A percentile compares a stretch with the other conserved stretches of the same genome.
Conservation (phyloP, 2,113 vertebrate species). For the Sander vitreus region DNA sequence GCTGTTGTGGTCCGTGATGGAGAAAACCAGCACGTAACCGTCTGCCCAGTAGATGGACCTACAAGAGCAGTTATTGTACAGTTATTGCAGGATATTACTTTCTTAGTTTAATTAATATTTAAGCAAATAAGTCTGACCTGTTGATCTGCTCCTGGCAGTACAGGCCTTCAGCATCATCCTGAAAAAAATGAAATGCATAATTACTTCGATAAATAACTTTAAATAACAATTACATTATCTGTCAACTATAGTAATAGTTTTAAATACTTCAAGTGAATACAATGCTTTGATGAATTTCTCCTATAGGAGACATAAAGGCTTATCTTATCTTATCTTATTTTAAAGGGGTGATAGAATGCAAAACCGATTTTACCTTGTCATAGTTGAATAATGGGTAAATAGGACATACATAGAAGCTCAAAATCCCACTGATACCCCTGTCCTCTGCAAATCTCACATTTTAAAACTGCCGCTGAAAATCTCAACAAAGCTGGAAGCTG, state of each 20-base stretch:
- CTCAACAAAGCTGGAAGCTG: too few relatives aligned
- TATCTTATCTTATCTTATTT: too few relatives aligned
- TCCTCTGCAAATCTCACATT: too few relatives aligned
- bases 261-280: background rate
- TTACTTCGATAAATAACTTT: background rate
- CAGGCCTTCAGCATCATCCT: slow-evolving; percentile 87
- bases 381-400: too few relatives aligned
- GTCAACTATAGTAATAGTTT: background rate
- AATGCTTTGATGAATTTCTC: background rate
- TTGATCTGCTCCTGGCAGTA: slow-evolving; percentile 92
- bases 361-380: too few relatives aligned
- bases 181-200: slow-evolving; percentile 12
- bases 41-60: slow-evolving; percentile 97
- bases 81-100: background rate
- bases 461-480: too few relatives aligned
- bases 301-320: too few relatives aligned
- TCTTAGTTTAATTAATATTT: background rate
- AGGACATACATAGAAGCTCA: too few relatives aligned
- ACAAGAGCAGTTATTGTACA: background rate
- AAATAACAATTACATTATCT: background rate
- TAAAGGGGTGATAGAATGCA: too few relatives aligned
- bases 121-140: slow-evolving; percentile 78
- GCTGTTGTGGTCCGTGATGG: slow-evolving; percentile 93
- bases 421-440: too few relatives aligned
- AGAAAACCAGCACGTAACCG: slow-evolving; percentile 92